Base-by-base conservation (phyloP, 2,113 vertebrate genomes). In the Mystacornis crossleyi region DNA sequence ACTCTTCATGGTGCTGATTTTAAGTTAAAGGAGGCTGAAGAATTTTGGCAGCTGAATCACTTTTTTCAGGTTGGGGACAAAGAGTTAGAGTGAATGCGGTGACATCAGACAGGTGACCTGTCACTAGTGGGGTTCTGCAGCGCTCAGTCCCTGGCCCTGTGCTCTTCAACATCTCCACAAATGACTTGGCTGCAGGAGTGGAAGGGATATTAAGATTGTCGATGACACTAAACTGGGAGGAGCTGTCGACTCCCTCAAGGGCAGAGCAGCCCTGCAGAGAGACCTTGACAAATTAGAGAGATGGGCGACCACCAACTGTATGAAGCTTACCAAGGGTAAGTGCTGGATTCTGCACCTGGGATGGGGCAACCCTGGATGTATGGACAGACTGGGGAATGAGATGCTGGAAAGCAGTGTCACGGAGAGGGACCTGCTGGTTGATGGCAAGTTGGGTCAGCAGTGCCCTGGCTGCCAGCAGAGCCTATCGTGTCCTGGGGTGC, bases 401-500 rank as follows among this genome's bases (percentile, higher is more conserved):
- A 15, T 2, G 14, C 26, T 45, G 54, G 47, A 18, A 3, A 38
- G 54, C 38, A 45, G 45, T 1, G 21, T 7, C 4, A 1, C 8
- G 28, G 47, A 8, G 43, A 24, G 19, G 31, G 19, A 45, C 8
- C n/a, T 42, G 31, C 42, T 43, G 66, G 20, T 1, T 7, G 3
- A 43, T 42, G 75, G 12, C 17, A 18, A 26, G 26, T 15, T 12
- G 36, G 42, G 62, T 8, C 83, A 75, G 47, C 33, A 51, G 31
- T 5, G 34, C 34, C 61, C 83, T 66, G 43, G 43, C 17, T 72
- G 24, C 60, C 82, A 74, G 48, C 10, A 38, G 40, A 13, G 74
- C 0, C 40, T 42, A 2, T 19, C 1, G 0, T 55, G 57, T 55
- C 75, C 75, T 72, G 42, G 17, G n/a, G 6, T n/a, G 2, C 40